These are phyloP conservation scores for Sandelia bainsii DNA, from an alignment of 2,797 vertebrate species.

Conservation along the genomic window DNA sequence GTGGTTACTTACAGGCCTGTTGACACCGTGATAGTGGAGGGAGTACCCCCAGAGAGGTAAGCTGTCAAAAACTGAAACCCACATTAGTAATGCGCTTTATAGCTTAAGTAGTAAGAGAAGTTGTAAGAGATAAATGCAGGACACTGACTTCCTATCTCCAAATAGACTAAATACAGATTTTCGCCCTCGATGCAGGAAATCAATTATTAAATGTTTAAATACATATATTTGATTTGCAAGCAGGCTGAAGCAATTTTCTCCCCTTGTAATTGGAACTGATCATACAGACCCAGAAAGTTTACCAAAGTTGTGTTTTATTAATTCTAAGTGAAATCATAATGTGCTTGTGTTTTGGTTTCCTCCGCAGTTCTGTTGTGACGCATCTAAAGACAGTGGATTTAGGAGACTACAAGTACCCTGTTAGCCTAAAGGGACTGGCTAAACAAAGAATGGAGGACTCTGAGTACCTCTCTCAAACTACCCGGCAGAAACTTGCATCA, in stretches of 20 bases:
- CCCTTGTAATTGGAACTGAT: conserved; percentile 7
- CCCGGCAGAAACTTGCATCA: conserved; percentile 54
- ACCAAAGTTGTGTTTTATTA: not conserved
- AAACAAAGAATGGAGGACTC: conserved; percentile 66
- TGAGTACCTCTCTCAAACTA: conserved; percentile 41
- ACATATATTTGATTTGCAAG: not conserved
- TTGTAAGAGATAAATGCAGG: not conserved
- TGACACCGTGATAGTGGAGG: conserved; percentile 76
- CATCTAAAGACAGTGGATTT: conserved; percentile 54
- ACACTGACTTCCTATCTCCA: not conserved
- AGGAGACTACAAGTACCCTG: conserved; percentile 52
- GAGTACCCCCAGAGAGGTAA: conserved; percentile 84
- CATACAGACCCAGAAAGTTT: not conserved
- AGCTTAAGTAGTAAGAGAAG: not conserved
- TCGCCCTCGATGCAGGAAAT: not conserved
- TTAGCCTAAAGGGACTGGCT: conserved; percentile 69
- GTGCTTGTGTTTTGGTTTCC: conserved; percentile 26
- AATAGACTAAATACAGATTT: conserved; percentile 2
- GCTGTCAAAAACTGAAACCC: not conserved
- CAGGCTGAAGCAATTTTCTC: not conserved
- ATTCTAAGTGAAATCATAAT: not conserved
- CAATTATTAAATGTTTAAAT: not conserved
- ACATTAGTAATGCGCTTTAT: not conserved
- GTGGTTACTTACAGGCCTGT: conserved; percentile 56
- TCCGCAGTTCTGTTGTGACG: conserved; percentile 59